phyloP scores from a whole-genome alignment of 1,140 invertebrate species.

The Zaprionus ghesquierei region DNA sequence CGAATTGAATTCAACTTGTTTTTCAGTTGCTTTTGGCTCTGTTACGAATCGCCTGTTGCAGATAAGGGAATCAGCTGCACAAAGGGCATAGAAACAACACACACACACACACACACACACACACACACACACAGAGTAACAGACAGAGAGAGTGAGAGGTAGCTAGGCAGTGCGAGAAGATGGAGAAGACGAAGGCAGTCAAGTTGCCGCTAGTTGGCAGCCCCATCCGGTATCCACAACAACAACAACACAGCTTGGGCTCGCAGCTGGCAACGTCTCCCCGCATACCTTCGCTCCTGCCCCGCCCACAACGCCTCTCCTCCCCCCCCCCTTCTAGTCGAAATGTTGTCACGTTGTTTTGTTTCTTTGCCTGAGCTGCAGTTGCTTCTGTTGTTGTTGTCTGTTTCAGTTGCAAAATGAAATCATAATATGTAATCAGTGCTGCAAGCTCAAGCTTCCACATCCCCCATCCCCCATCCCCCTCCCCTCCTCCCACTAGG shows the following conservation, averaged over 20 bases:
- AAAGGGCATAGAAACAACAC: background rate
- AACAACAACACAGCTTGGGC: background rate
- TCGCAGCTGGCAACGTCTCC: background rate
- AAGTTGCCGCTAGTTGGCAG: conserved; percentile 39
- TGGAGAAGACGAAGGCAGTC: too few relatives aligned
- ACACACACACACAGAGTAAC: background rate
- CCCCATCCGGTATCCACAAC: conserved; percentile 8
- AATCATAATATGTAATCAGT: conserved; percentile 53
- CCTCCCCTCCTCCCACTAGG: background rate
- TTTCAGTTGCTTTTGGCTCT: background rate
- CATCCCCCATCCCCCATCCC: background rate
- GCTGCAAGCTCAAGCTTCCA: conserved; percentile 1
- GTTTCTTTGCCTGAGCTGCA: conserved; percentile 2
- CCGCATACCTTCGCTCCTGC: too few relatives aligned
- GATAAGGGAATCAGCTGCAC: background rate
- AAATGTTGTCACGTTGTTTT: conserved; percentile 22
- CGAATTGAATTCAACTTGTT: background rate
- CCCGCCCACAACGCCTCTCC: too few relatives aligned
- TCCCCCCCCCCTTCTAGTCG: background rate
- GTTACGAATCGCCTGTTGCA: background rate
- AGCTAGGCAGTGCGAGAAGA: background rate
- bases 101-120: background rate
- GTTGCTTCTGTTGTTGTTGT: background rate
- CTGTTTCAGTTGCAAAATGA: conserved; percentile 27
- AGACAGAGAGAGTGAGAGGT: background rate